Conservation (phyloP, 2,113 vertebrate genomes). For the Oostethus manadensis region DNA sequence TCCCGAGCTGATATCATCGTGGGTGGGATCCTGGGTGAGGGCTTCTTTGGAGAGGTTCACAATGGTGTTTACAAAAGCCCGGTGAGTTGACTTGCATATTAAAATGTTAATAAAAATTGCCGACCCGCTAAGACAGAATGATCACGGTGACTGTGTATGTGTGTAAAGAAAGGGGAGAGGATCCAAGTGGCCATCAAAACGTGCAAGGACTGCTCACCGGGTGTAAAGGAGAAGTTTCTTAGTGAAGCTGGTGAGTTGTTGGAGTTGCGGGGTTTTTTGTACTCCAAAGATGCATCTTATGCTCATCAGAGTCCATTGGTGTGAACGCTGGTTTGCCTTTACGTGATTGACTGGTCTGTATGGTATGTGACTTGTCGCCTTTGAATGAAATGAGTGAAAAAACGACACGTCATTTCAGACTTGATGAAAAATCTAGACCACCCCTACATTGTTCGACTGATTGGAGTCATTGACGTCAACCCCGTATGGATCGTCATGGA, state of each 20-base stretch:
- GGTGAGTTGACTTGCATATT: slow-evolving; percentile 63
- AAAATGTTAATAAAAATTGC: neutral
- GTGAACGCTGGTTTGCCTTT: too few species aligned
- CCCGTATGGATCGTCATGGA: slow-evolving; percentile 96
- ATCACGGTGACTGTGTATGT: neutral
- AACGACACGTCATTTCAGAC: slow-evolving; percentile 58
- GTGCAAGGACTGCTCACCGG: slow-evolving; percentile 83
- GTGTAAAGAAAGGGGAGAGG: slow-evolving; percentile 75
- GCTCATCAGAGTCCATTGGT: too few species aligned
- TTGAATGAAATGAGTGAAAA: neutral
- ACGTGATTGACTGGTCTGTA: too few species aligned
- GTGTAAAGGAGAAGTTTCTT: slow-evolving; percentile 91
- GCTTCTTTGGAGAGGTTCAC: slow-evolving; percentile 91
- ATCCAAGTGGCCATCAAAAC: slow-evolving; percentile 87
- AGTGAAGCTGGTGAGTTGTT: slow-evolving; percentile 82
- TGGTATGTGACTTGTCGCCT: neutral
- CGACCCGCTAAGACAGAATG: neutral
- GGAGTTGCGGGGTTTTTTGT: too few species aligned
- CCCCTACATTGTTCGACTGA: slow-evolving; percentile 86
- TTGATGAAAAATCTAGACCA: slow-evolving; percentile 91
- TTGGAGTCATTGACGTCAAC: slow-evolving; percentile 84
- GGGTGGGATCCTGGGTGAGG: slow-evolving; percentile 86
- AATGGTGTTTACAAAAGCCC: slow-evolving; percentile 83
- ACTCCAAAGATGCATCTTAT: too few species aligned
- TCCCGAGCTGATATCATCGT: slow-evolving; percentile 75